These are phyloP conservation scores for Acheta domesticus DNA, from an alignment of 2,888 invertebrate species.

Conservation along the genomic window DNA sequence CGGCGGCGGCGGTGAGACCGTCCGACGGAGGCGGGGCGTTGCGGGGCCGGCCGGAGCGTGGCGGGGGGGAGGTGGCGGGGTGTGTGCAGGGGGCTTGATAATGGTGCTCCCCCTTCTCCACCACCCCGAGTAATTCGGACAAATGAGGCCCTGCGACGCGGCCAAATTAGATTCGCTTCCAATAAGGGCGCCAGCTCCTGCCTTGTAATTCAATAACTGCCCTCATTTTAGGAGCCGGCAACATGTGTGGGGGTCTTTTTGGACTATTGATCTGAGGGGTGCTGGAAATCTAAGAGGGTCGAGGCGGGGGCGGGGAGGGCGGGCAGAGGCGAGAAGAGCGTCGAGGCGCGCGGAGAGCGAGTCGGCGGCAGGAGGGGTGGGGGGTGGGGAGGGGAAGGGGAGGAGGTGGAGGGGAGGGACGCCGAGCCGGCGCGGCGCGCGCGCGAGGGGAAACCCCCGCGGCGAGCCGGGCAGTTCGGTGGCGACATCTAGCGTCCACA, in stretches of 20 bases:
- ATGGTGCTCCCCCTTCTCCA: conserved; percentile 21
- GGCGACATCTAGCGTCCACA: conserved; percentile 35
- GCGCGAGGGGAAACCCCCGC: conserved; percentile 22
- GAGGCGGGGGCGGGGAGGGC: conserved; percentile 25
- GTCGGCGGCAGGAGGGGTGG: conserved; percentile 26
- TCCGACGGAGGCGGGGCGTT: background rate
- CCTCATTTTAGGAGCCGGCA: conserved; percentile 39
- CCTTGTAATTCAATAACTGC: conserved; percentile 40
- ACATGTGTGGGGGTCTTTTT: conserved; percentile 39
- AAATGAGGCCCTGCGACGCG: conserved; percentile 61
- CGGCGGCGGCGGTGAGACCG: background rate
- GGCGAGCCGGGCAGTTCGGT: conserved; percentile 30
- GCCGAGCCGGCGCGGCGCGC: conserved; percentile 19
- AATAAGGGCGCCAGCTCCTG: conserved; percentile 38
- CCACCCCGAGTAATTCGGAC: conserved; percentile 55
- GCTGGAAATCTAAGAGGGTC: conserved; percentile 30
- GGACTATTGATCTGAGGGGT: conserved; percentile 38
- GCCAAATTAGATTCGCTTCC: conserved; percentile 61
- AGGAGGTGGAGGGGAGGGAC: conserved; percentile 28
- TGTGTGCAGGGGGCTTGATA: conserved; percentile 12
- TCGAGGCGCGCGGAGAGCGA: conserved; percentile 20
- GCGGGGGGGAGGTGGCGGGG: conserved; percentile 24
- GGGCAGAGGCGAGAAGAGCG: conserved; percentile 23
- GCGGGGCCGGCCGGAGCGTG: too few species aligned
- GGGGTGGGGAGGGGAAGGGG: background rate